A percentile compares a stretch with the other conserved stretches of the same genome.
Conservation (phyloP, 2,113 vertebrate genomes). For the Ophiodon elongatus region DNA sequence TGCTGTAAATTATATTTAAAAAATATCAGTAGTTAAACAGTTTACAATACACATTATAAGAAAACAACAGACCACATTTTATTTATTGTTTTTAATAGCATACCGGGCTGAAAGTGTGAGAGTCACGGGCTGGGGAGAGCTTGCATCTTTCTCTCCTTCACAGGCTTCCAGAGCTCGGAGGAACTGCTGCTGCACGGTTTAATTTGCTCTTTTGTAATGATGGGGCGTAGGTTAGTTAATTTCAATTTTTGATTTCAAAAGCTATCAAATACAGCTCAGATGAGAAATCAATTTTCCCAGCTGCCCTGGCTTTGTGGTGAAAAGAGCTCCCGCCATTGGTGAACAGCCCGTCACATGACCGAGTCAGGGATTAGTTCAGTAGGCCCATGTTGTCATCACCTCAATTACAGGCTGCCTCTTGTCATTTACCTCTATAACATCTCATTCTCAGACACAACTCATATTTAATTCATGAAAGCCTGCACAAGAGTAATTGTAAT, state of each 20-base stretch:
- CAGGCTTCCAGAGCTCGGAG: conserved; percentile 89
- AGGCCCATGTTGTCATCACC: conserved; percentile 95
- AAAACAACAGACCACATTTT: neutral
- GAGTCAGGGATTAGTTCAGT: conserved; percentile 97
- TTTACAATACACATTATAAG: neutral
- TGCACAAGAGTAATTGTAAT: conserved; percentile 98
- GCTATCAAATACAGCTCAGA: conserved; percentile 99
- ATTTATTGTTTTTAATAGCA: conserved; percentile 9
- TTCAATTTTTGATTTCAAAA: conserved; percentile 99
- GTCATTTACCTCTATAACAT: conserved; percentile 99
- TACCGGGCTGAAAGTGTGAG: conserved; percentile 41
- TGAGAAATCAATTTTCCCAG: conserved; percentile 99
- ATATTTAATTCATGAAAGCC: conserved; percentile 99
- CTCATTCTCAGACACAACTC: conserved; percentile 99
- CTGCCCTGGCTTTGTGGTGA: conserved; percentile 95
- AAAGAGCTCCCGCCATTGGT: conserved; percentile 89
- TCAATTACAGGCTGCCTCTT: conserved; percentile 99
- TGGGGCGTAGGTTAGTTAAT: conserved; percentile 99
- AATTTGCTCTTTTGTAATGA: conserved; percentile 99
- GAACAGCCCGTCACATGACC: conserved; percentile 88
- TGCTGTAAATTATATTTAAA: conserved; percentile 12
- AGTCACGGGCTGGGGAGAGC: conserved; percentile 62
- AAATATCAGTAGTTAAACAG: neutral
- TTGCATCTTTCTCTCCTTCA: conserved; percentile 91
- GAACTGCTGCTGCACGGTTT: conserved; percentile 92